Conservation (phyloP, 2,888 invertebrate genomes). For the Periphyllus acericola region DNA sequence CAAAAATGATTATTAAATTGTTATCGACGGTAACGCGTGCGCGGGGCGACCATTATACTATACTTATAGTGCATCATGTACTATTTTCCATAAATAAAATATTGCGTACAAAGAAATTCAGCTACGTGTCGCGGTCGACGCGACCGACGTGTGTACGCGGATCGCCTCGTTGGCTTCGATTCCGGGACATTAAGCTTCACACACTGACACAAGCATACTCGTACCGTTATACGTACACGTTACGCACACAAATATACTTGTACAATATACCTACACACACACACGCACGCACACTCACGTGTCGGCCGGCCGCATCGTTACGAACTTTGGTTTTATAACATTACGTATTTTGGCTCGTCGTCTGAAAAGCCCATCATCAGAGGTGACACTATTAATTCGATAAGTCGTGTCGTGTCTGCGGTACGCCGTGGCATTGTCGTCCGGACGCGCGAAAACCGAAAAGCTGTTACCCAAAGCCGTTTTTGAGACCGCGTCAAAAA, state of each 20-base stretch:
- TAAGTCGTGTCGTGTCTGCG: neutral
- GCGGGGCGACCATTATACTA: too few relatives aligned
- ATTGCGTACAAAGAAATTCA: neutral
- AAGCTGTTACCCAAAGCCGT: neutral
- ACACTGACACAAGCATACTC: neutral
- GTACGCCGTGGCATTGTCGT: neutral
- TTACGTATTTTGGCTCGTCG: neutral
- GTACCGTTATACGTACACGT: too few relatives aligned
- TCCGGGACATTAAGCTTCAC: slow-evolving; percentile 25
- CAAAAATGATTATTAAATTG: too few relatives aligned
- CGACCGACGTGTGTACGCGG: neutral
- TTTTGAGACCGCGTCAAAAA: neutral
- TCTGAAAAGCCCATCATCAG: neutral
- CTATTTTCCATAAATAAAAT: neutral
- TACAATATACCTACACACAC: neutral
- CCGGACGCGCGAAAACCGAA: neutral
- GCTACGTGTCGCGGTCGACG: slow-evolving; percentile 2
- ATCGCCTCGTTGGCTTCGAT: slow-evolving; percentile 32
- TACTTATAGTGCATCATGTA: neutral
- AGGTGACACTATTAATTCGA: neutral
- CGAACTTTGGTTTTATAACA: neutral
- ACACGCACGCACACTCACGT: too few relatives aligned
- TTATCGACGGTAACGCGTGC: too few relatives aligned
- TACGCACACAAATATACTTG: too few relatives aligned
- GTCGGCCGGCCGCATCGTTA: neutral